Conservation (phyloP, 2,888 invertebrate species). For the Acronicta leporina region DNA sequence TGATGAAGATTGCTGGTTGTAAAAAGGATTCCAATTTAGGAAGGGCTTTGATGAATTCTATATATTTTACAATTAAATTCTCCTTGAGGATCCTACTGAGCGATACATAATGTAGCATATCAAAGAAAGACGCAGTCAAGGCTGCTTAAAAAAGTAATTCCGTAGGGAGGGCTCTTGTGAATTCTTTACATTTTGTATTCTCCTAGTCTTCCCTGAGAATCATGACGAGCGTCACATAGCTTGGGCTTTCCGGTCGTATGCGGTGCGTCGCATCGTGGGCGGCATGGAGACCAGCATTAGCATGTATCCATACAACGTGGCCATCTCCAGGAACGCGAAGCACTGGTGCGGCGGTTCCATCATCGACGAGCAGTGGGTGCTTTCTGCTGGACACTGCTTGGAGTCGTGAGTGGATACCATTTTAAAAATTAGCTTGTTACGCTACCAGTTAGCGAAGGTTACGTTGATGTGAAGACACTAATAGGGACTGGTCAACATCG, state of each 20-base stretch:
- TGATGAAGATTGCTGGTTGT: no score
- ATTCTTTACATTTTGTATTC: conserved; percentile 12
- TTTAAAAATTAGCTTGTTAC: background rate
- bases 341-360: conserved; percentile 86
- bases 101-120: background rate
- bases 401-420: conserved; percentile 71
- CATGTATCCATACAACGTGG: conserved; percentile 85
- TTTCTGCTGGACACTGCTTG: conserved; percentile 84
- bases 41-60: background rate
- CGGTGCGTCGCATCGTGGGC: conserved; percentile 81
- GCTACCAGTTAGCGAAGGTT: no score
- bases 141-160: background rate
- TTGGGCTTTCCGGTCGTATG: conserved; percentile 79
- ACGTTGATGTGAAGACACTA: no score
- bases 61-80: background rate
- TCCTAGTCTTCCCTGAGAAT: conserved; percentile 60
- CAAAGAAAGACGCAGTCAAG: no score
- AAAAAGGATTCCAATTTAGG: no score
- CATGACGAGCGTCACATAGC: conserved; percentile 71
- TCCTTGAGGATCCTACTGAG: background rate
- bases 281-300: conserved; percentile 84
- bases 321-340: conserved; percentile 76
- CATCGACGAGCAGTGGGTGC: conserved; percentile 86
- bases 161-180: conserved; percentile 2
- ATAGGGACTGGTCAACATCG: no score